Conservation (phyloP, 2,797 vertebrate genomes). For the Anniella stebbinsi region DNA sequence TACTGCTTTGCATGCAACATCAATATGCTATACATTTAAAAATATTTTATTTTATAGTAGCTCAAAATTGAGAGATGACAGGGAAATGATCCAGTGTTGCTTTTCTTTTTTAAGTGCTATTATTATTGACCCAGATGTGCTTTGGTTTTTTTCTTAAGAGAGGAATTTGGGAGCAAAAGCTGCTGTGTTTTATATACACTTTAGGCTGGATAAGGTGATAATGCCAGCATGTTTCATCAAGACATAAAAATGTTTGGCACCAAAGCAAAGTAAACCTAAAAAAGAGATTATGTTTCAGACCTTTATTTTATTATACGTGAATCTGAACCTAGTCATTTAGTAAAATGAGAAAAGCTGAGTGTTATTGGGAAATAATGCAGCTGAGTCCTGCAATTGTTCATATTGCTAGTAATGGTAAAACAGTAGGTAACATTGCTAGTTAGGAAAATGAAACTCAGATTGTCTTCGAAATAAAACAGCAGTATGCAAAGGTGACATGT, state of each 20-base stretch:
- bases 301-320: constrained; percentile 51
- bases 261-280: constrained; percentile 42
- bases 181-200: constrained; percentile 22
- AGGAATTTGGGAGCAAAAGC: constrained; percentile 33
- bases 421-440: constrained; percentile 18
- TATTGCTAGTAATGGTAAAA: constrained; percentile 44
- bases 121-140: constrained; percentile 16
- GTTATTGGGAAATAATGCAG: constrained; percentile 7
- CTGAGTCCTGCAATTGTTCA: background rate
- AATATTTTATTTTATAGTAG: constrained; percentile 26
- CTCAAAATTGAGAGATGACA: constrained; percentile 29
- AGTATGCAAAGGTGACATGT: background rate
- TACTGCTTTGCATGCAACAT: constrained; percentile 7
- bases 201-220: constrained; percentile 42
- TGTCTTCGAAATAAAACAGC: background rate
- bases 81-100: constrained; percentile 20
- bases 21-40: constrained; percentile 10
- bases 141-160: constrained; percentile 51
- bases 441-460: background rate
- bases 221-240: constrained; percentile 1
- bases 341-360: constrained; percentile 41
- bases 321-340: constrained; percentile 36
- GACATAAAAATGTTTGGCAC: constrained; percentile 32
- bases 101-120: background rate
- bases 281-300: constrained; percentile 49